Evolutionary conservation across 2,113 vertebrate genomes (phyloP).

Genomic region (Chitala chitala): DNA sequence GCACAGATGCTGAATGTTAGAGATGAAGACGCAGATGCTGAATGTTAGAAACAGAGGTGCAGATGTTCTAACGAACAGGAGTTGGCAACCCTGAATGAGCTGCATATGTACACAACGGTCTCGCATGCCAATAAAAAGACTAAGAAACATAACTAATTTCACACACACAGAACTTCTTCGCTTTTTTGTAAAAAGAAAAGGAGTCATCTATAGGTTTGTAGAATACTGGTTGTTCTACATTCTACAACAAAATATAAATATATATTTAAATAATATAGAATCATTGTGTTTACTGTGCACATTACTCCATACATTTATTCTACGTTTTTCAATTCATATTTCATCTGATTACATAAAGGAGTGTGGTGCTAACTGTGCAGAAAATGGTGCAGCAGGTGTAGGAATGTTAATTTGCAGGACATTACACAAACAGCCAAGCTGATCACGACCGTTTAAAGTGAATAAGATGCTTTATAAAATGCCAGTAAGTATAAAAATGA

Average conservation of each 20-base stretch:
- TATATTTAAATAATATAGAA: constrained; percentile 44
- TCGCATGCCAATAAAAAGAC: constrained; percentile 60
- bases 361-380: constrained; percentile 34
- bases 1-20: no score
- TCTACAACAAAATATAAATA: constrained; percentile 57
- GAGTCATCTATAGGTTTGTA: constrained; percentile 42
- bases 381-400: constrained; percentile 35
- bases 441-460: no score
- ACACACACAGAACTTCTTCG: constrained; percentile 51
- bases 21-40: background rate
- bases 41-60: background rate
- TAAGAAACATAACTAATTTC: constrained; percentile 48
- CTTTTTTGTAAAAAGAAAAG: constrained; percentile 48
- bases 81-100: constrained; percentile 11
- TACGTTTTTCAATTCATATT: constrained; percentile 47
- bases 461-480: background rate
- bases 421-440: background rate
- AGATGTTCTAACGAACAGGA: no score
- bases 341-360: constrained; percentile 52
- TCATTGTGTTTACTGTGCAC: constrained; percentile 53
- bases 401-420: constrained; percentile 28
- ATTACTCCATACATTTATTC: constrained; percentile 51
- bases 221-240: constrained; percentile 48
- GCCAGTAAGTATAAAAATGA: no score
- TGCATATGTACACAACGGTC: constrained; percentile 41